Evolutionary conservation across 2,888 invertebrate species (phyloP).

Genomic region (Stictocephala bisonia): DNA sequence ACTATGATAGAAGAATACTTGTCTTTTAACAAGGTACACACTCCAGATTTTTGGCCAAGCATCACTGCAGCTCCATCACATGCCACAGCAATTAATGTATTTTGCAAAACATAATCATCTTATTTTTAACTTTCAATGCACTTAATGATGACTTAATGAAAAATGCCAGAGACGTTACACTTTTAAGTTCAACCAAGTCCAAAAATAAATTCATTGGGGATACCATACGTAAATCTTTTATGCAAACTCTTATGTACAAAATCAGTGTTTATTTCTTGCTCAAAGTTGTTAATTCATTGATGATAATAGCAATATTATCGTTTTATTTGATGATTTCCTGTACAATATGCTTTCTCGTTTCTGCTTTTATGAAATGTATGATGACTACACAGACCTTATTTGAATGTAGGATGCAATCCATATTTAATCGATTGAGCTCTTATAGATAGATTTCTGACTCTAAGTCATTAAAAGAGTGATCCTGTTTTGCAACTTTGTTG

Average conservation of each 20-base stretch:
- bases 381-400: conserved; percentile 37
- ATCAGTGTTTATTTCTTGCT: too few species aligned
- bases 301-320: conserved; percentile 18
- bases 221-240: not conserved
- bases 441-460: conserved; percentile 33
- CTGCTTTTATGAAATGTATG: conserved; percentile 7
- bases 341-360: conserved; percentile 39
- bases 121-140: conserved; percentile 29
- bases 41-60: conserved; percentile 29
- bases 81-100: conserved; percentile 21
- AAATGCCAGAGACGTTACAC: conserved; percentile 1
- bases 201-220: not conserved
- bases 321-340: too few species aligned
- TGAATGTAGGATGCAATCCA: conserved; percentile 34
- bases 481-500: conserved; percentile 29
- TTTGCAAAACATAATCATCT: conserved; percentile 4
- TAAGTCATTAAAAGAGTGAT: conserved; percentile 37
- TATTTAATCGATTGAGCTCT: conserved; percentile 31
- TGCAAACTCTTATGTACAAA: too few species aligned
- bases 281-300: conserved; percentile 12
- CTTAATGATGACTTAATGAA: too few species aligned
- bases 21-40: conserved; percentile 14
- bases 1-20: not conserved
- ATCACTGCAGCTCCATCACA: conserved; percentile 36
- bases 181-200: too few species aligned